These are phyloP conservation scores for Xestia xanthographa DNA, from an alignment of 2,888 invertebrate genomes.

Conservation along the genomic window DNA sequence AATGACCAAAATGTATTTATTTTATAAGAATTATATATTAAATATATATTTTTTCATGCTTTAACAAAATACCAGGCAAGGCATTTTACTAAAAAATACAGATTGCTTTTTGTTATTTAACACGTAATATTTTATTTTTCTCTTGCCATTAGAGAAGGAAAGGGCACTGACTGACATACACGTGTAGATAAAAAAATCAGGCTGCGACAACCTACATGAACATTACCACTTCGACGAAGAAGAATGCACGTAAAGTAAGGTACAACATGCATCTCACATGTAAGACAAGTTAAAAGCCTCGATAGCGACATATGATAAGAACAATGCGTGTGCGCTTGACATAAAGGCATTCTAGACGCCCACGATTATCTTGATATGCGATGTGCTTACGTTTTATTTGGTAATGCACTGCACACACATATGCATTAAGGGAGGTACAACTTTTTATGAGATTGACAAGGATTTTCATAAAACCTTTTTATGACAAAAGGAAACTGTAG, in stretches of 20 bases:
- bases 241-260: neutral
- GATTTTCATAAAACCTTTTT: neutral
- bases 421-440: neutral
- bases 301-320: conserved; percentile 27
- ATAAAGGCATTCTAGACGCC: conserved; percentile 59
- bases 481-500: neutral
- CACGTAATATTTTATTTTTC: neutral
- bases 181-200: neutral
- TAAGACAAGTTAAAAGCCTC: conserved; percentile 30
- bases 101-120: neutral
- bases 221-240: neutral
- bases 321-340: conserved; percentile 34
- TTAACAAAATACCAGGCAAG: neutral
- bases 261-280: neutral
- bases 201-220: neutral
- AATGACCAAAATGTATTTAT: too few relatives aligned
- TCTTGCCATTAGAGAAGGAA: neutral
- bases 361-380: conserved; percentile 42
- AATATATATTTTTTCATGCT: neutral
- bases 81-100: neutral
- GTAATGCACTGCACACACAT: neutral
- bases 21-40: fast-evolving
- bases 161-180: neutral
- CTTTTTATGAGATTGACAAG: neutral
- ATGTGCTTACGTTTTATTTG: conserved; percentile 19